Evolutionary conservation across 2,888 invertebrate species (phyloP).

Genomic region (Lomographa bimaculata): DNA sequence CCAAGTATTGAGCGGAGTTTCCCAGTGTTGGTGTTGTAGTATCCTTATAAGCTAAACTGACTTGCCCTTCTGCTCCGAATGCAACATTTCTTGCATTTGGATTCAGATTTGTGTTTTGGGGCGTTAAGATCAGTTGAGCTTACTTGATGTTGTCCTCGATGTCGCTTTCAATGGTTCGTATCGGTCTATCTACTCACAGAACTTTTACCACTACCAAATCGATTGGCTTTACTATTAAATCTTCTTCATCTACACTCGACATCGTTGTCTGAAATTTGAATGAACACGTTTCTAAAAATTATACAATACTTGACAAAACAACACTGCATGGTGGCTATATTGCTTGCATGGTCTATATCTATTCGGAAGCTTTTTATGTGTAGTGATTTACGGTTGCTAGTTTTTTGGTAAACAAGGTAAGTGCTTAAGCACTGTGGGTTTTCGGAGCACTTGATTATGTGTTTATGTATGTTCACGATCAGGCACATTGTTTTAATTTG

Average conservation of each 20-base stretch:
- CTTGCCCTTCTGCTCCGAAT: constrained; percentile 23
- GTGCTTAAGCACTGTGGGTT: constrained; percentile 41
- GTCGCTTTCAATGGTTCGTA: constrained; percentile 81
- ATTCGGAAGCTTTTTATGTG: constrained; percentile 79
- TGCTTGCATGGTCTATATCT: constrained; percentile 74
- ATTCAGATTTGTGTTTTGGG: constrained; percentile 12
- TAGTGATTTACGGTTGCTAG: constrained; percentile 54
- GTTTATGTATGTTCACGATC: constrained; percentile 21
- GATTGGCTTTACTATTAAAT: constrained; percentile 55
- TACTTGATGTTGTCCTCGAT: constrained; percentile 80
- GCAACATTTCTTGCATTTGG: constrained; percentile 13
- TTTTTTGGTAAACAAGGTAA: constrained; percentile 44
- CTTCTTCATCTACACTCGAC: constrained; percentile 57
- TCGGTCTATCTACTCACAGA: constrained; percentile 74
- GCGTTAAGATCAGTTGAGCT: constrained; percentile 63
- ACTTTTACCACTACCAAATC: constrained; percentile 61
- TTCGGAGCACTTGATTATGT: constrained; percentile 29
- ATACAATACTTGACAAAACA: constrained; percentile 51
- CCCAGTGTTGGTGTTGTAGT: constrained; percentile 74
- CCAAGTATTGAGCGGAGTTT: constrained; percentile 72
- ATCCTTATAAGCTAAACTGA: constrained; percentile 65
- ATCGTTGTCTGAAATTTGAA: constrained; percentile 53
- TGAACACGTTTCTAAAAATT: constrained; percentile 49
- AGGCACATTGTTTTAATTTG: constrained; percentile 17
- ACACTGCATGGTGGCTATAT: constrained; percentile 75